A percentile compares a stretch with the other conserved stretches of the same genome.
Evolutionary conservation across 23 tunicate species (phyloP).

Genomic region (Aplidium turbinatum): DNA sequence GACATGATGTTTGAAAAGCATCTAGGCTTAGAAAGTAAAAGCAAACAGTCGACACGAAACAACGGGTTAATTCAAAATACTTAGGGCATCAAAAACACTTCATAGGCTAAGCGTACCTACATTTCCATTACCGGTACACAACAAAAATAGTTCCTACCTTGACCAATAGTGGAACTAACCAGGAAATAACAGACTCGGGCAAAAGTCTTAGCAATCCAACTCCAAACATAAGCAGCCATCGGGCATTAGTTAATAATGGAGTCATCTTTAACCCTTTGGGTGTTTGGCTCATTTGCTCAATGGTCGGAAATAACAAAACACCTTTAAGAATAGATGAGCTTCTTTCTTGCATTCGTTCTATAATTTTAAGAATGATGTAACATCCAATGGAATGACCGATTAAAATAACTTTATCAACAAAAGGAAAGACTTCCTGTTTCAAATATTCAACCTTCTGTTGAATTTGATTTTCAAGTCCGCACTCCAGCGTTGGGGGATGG

Average conservation of each 20-base stretch:
- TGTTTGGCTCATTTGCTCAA: slow-evolving; percentile 65
- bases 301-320: slow-evolving; percentile 82
- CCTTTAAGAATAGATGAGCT: slow-evolving; percentile 20
- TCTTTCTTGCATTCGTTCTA: slow-evolving; percentile 42
- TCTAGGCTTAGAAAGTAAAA: too few relatives aligned
- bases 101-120: too few relatives aligned
- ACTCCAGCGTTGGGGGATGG: slow-evolving; percentile 56
- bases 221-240: slow-evolving; percentile 42
- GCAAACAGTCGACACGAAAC: too few relatives aligned
- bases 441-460: slow-evolving; percentile 62
- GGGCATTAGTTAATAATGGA: slow-evolving; percentile 51
- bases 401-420: slow-evolving; percentile 65
- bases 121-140: not conserved
- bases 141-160: slow-evolving; percentile 7
- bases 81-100: too few relatives aligned
- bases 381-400: slow-evolving; percentile 94
- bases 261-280: slow-evolving; percentile 78
- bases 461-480: slow-evolving; percentile 72
- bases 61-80: too few relatives aligned
- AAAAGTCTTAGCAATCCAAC: slow-evolving; percentile 23
- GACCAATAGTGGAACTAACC: slow-evolving; percentile 5
- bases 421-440: slow-evolving; percentile 49
- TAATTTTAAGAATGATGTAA: slow-evolving; percentile 81
- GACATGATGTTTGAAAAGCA: too few relatives aligned
- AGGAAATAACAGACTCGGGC: slow-evolving; percentile 41